Evolutionary conservation across 2,797 vertebrate species (phyloP).

Genomic region (Rallus crepitans): DNA sequence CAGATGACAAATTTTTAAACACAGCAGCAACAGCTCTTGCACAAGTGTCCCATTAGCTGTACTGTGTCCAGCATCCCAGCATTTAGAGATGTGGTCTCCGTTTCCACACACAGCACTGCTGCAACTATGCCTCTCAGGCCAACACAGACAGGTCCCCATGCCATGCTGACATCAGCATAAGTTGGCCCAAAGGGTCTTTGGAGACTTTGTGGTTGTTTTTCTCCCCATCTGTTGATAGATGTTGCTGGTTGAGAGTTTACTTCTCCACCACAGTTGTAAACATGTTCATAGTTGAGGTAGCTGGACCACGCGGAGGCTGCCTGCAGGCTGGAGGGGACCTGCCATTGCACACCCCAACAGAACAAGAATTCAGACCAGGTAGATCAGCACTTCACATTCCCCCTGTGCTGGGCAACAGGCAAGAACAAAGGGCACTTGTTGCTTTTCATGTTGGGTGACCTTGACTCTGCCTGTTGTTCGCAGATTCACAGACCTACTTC

Average conservation of each 20-base stretch:
- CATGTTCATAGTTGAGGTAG: neutral
- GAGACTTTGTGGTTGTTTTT: neutral
- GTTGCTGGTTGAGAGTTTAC: neutral
- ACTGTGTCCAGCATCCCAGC: neutral
- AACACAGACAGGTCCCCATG: neutral
- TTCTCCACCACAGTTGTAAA: neutral
- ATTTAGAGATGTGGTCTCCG: neutral
- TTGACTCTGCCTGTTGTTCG: neutral
- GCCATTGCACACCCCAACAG: fast-evolving
- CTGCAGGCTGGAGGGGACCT: neutral
- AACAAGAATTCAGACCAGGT: neutral
- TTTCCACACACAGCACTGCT: neutral
- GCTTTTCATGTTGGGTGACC: neutral
- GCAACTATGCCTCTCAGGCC: neutral
- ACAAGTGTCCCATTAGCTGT: neutral
- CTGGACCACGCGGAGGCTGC: neutral
- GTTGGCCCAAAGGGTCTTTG: neutral
- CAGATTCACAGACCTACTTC: neutral
- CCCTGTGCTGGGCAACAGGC: neutral
- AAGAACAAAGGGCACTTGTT: neutral
- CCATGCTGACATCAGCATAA: neutral
- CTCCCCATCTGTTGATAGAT: neutral
- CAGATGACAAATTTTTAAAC: conserved; percentile 27
- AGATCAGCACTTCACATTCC: neutral
- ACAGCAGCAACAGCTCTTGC: conserved; percentile 16